Evolutionary conservation across 2,888 invertebrate genomes (phyloP), one percentile per base, ranked within the genome.

Genomic region (Proisotoma minuta): DNA sequence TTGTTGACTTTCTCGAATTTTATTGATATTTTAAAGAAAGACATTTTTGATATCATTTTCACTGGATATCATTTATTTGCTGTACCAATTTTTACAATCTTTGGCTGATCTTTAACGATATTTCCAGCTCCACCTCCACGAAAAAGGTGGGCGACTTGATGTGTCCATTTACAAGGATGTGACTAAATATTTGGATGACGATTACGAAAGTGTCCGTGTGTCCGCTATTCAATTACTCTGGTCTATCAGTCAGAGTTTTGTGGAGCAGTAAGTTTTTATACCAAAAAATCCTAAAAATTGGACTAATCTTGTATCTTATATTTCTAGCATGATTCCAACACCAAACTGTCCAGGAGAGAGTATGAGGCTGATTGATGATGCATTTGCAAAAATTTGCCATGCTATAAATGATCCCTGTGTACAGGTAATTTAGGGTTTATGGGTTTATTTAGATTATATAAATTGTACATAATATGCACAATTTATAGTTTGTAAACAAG

Each of bases 331-430:
- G 69, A 86, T 87, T 73, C 84, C 84, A 28, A 80, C 86, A 15
- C 83, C 84, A 58, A 86, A 87, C 23, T 62, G 66, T 15, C 87
- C 87, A 57, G 88, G 88, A 70, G 91, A 93, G 70, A 89, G 91
- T 61, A 84, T 96, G 72, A 84, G 95, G 0, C 81, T 98, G 72
- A 87, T 92, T 28, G 98, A 99, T 78, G 95, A 97, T 76, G 96
- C 96, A 0, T 99, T 99, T 81, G 91, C 91, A 18, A 89, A 91
- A 78, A 88, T 98, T 22, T 98, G 98, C 76, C 88, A 89, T 57
- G 87, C 91, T 0, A 87, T 98, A 52, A 95, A 92, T 75, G 98
- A 98, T 79, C 82, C 95, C 26, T 81, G 81, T 2, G 76, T 80
- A 50, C 76, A 77, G 70, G 80, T 77, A 76, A 49, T 10, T 10